phyloP scores from a whole-genome alignment of 2,888 invertebrate species.

The Microctonus hyperodae region DNA sequence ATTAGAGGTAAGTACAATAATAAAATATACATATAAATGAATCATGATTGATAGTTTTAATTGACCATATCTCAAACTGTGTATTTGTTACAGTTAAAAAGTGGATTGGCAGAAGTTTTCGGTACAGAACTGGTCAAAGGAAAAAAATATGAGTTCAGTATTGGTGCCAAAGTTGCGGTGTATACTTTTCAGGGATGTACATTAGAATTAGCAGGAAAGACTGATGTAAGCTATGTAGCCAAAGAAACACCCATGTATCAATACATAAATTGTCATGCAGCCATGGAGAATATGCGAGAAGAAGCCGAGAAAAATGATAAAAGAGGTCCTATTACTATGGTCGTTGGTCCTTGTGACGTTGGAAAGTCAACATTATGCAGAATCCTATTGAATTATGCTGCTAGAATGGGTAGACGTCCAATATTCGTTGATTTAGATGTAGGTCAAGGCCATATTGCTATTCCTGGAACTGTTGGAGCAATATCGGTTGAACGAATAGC shows the following conservation, averaged over 20 bases:
- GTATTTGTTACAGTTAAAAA: conserved; percentile 72
- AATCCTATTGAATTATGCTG: conserved; percentile 93
- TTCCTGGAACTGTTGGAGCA: conserved; percentile 92
- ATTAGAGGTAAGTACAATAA: conserved; percentile 77
- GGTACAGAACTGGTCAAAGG: conserved; percentile 95
- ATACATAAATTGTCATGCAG: conserved; percentile 95
- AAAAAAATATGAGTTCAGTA: conserved; percentile 87
- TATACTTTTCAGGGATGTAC: conserved; percentile 96
- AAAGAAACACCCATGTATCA: conserved; percentile 97
- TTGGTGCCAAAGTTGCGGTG: conserved; percentile 93
- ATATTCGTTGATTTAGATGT: conserved; percentile 95
- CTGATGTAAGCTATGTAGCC: conserved; percentile 93
- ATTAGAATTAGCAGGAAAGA: conserved; percentile 84
- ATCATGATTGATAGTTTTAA: background rate
- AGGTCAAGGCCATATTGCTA: conserved; percentile 90
- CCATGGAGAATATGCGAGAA: conserved; percentile 87
- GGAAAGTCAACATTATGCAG: conserved; percentile 93
- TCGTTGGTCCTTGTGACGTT: conserved; percentile 95
- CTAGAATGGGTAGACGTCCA: conserved; percentile 85
- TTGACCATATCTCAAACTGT: background rate
- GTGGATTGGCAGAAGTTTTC: conserved; percentile 94
- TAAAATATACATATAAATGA: background rate
- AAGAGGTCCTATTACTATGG: conserved; percentile 85
- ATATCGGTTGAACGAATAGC: conserved; percentile 91
- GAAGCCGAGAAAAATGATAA: conserved; percentile 78